phyloP scores from a whole-genome alignment of 2,113 vertebrate species.

The Petrocephalus microphthalmus region DNA sequence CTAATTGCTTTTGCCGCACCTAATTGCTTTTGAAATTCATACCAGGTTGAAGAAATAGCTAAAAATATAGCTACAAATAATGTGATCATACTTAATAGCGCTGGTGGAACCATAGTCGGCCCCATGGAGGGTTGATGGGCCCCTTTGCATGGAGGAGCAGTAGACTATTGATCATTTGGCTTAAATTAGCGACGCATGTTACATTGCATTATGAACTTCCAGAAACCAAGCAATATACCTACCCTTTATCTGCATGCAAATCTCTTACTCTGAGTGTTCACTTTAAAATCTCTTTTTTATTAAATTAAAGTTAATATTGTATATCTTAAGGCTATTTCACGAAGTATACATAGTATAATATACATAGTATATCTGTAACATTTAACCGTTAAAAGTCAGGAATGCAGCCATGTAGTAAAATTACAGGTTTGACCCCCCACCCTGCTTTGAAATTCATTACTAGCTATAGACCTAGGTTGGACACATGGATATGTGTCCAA shows the following conservation, averaged over 20 bases:
- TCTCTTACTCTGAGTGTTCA: neutral
- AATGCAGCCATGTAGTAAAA: neutral
- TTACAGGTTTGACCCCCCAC: neutral
- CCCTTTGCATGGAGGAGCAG: neutral
- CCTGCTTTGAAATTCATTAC: neutral
- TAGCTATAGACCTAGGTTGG: neutral
- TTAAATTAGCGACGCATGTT: neutral
- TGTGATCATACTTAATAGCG: neutral
- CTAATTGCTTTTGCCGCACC: neutral
- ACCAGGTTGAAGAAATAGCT: neutral
- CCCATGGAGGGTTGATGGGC: neutral
- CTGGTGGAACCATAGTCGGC: neutral
- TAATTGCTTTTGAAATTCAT: neutral
- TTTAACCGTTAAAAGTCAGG: neutral
- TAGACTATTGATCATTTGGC: neutral
- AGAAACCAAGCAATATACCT: neutral
- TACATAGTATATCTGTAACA: neutral
- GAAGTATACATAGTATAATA: neutral
- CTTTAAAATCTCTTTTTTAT: neutral
- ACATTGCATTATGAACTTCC: neutral
- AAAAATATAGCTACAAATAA: neutral
- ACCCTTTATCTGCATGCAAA: neutral
- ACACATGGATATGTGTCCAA: neutral
- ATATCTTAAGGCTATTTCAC: neutral
- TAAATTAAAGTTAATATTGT: neutral